A percentile compares a stretch with the other conserved stretches of the same genome.
Conservation (phyloP, 2,113 vertebrate species). For the Pomatorhinus ruficollis region DNA sequence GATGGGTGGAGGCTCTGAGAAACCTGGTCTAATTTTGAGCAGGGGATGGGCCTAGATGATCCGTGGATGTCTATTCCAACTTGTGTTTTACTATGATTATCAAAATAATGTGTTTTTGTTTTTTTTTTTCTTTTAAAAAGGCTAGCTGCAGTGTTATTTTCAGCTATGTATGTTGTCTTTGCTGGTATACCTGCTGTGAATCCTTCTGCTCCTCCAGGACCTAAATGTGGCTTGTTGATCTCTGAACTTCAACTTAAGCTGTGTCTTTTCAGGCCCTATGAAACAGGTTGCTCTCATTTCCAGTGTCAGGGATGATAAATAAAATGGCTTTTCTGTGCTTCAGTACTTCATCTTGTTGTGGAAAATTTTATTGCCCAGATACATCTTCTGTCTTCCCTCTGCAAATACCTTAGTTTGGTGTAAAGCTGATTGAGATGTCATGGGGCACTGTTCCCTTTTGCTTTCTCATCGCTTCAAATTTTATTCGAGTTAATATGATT, state of each 20-base stretch:
- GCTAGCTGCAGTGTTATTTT: neutral
- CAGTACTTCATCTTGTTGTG: neutral
- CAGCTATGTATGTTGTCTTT: neutral
- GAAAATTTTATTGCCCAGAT: neutral
- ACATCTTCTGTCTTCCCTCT: neutral
- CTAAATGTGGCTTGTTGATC: neutral
- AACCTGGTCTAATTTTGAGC: neutral
- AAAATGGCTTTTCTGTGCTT: neutral
- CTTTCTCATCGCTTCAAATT: neutral
- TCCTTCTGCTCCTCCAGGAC: neutral
- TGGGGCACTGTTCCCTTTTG: neutral
- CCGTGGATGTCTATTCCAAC: neutral
- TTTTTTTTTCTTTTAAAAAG: neutral
- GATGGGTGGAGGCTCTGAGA: neutral
- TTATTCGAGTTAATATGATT: neutral
- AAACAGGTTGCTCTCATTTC: neutral
- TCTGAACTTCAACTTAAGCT: neutral
- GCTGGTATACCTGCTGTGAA: neutral
- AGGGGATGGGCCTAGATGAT: neutral
- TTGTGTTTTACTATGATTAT: neutral
- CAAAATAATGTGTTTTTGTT: neutral
- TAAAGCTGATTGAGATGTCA: neutral
- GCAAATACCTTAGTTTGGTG: neutral
- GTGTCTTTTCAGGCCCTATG: neutral
- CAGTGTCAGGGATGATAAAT: neutral